Evolutionary conservation across 2,797 vertebrate species (phyloP).

Genomic region (Bradypodion pumilum): DNA sequence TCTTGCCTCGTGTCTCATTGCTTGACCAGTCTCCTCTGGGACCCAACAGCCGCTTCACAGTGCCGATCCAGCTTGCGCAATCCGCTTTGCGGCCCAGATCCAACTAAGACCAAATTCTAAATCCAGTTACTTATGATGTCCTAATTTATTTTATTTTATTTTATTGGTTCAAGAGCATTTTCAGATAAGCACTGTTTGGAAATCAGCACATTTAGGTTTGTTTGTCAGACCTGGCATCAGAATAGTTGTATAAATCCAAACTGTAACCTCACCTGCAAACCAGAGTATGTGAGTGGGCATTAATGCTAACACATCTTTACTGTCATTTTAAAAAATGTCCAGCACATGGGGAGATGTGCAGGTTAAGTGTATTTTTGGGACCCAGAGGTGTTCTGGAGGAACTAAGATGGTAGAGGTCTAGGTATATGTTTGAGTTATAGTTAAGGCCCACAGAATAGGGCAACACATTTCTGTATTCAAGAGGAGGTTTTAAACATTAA

Average conservation of each 20-base stretch:
- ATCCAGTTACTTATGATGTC: background rate
- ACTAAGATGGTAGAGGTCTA: no score
- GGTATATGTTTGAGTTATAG: background rate
- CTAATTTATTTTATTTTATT: background rate
- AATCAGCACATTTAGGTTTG: background rate
- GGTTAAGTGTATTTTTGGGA: background rate
- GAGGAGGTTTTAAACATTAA: background rate
- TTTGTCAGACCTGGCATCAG: background rate
- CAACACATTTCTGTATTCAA: background rate
- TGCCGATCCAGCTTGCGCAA: no score
- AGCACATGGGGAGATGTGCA: no score
- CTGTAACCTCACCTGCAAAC: no score
- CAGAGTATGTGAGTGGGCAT: no score
- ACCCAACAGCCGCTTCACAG: no score
- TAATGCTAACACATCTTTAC: background rate
- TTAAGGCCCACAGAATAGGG: background rate
- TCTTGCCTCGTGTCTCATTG: no score
- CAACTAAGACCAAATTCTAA: background rate
- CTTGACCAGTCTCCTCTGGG: no score
- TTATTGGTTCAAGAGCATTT: no score
- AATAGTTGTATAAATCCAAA: background rate
- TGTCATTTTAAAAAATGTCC: background rate
- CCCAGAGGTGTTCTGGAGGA: background rate
- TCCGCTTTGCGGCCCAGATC: no score
- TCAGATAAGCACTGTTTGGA: background rate